Evolutionary conservation across 1,140 invertebrate genomes (phyloP).

Genomic region (Theocolax elegans): DNA sequence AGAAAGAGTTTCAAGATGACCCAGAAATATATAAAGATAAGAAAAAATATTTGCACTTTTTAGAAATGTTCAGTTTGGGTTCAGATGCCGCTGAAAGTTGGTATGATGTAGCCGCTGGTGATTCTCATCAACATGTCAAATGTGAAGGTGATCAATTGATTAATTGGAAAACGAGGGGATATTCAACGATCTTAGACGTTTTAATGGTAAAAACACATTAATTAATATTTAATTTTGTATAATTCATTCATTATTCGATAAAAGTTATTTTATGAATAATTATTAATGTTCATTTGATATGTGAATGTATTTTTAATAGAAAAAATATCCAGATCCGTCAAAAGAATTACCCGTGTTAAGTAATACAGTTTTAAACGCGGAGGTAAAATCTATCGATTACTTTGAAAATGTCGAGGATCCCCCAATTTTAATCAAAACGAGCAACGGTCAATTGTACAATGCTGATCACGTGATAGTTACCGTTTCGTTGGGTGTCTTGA

Average conservation of each 20-base stretch:
- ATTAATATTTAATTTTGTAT: neutral
- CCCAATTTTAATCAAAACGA: constrained; percentile 52
- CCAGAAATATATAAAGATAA: constrained; percentile 39
- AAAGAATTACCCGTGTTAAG: constrained; percentile 53
- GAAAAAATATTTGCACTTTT: constrained; percentile 64
- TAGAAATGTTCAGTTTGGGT: constrained; percentile 66
- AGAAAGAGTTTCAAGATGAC: constrained; percentile 38
- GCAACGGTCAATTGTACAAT: constrained; percentile 51
- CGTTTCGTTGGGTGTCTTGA: constrained; percentile 65
- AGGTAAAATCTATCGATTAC: constrained; percentile 58
- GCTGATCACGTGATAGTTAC: constrained; percentile 66
- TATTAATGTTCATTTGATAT: too few species aligned
- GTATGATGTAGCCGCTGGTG: constrained; percentile 68
- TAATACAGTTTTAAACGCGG: constrained; percentile 54
- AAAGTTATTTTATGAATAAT: too few species aligned
- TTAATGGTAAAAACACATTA: constrained; percentile 64
- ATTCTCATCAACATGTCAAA: too few species aligned
- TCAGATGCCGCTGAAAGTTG: constrained; percentile 70
- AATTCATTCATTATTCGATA: too few species aligned
- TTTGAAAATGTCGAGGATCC: constrained; percentile 42
- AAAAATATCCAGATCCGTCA: constrained; percentile 53
- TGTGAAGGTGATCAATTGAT: constrained; percentile 70
- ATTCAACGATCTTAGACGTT: constrained; percentile 70
- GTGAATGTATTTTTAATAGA: too few species aligned
- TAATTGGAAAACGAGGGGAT: constrained; percentile 73